Evolutionary conservation across 1,140 invertebrate species (phyloP).

Genomic region (Papilio aristodemus): DNA sequence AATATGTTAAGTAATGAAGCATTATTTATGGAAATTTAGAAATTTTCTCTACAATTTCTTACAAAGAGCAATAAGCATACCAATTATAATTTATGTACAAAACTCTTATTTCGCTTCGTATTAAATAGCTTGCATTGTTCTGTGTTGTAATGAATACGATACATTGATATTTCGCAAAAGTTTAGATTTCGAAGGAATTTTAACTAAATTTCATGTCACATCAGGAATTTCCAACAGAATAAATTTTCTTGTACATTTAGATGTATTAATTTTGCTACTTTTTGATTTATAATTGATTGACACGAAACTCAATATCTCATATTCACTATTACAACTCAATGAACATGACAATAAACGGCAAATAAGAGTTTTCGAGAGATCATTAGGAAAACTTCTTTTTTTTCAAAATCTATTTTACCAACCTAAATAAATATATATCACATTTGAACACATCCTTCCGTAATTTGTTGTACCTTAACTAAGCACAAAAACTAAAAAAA

Average conservation of each 20-base stretch:
- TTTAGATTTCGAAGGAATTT: not conserved
- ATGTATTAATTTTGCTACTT: too few species aligned
- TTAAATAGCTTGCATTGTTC: constrained; percentile 37
- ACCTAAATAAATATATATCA: constrained; percentile 78
- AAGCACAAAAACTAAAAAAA: constrained; percentile 63
- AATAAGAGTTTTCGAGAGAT: constrained; percentile 77
- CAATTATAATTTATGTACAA: constrained; percentile 78
- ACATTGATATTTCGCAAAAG: not conserved
- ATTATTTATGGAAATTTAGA: constrained; percentile 70
- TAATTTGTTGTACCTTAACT: constrained; percentile 59
- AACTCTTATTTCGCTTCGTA: constrained; percentile 67
- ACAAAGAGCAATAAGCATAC: constrained; percentile 72
- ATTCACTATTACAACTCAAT: constrained; percentile 36
- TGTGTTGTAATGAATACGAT: constrained; percentile 42
- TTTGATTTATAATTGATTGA: too few species aligned
- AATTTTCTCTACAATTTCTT: constrained; percentile 62
- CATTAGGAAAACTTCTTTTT: constrained; percentile 78
- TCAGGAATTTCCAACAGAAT: too few species aligned
- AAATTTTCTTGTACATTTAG: too few species aligned
- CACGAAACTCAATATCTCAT: not conserved
- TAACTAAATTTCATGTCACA: too few species aligned
- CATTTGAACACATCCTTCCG: constrained; percentile 77
- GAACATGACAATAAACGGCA: constrained; percentile 42
- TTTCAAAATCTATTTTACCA: constrained; percentile 62
- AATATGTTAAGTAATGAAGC: constrained; percentile 46